These are phyloP conservation scores for Amaurobius ferox DNA, from an alignment of 2,888 invertebrate species.

Conservation along the genomic window DNA sequence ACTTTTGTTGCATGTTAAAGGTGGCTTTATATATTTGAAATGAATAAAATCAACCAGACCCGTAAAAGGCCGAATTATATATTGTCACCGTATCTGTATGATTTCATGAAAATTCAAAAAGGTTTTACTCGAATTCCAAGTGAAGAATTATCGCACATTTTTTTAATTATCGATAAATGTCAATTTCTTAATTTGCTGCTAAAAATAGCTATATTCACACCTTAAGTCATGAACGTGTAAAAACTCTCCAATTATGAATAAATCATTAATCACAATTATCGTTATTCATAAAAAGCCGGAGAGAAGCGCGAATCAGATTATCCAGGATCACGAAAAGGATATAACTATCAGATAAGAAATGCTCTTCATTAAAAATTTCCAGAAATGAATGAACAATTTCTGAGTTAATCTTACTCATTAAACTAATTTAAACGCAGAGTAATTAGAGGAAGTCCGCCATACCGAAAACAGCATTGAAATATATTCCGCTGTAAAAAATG, in stretches of 20 bases:
- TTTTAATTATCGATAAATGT: too few species aligned
- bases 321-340: constrained; percentile 20
- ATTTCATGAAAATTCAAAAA: too few species aligned
- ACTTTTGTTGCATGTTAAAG: too few species aligned
- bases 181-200: too few species aligned
- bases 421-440: constrained; percentile 49
- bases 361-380: constrained; percentile 46
- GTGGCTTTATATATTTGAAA: too few species aligned
- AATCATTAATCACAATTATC: constrained; percentile 50
- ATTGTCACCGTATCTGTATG: too few species aligned
- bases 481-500: constrained; percentile 14
- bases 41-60: too few species aligned
- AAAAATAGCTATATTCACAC: too few species aligned
- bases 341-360: constrained; percentile 41
- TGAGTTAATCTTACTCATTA: constrained; percentile 49
- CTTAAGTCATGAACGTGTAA: too few species aligned
- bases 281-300: constrained; percentile 19
- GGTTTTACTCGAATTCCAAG: too few species aligned
- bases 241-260: constrained; percentile 40
- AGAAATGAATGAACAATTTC: constrained; percentile 29
- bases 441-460: constrained; percentile 27
- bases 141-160: too few species aligned
- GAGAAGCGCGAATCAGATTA: constrained; percentile 15
- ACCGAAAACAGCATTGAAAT: constrained; percentile 23
- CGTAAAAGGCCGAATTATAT: too few species aligned